Percentiles rank a stretch among this genome's conserved stretches.
Conservation (phyloP, 2,888 invertebrate species). For the Pandemis cinnamomeana region DNA sequence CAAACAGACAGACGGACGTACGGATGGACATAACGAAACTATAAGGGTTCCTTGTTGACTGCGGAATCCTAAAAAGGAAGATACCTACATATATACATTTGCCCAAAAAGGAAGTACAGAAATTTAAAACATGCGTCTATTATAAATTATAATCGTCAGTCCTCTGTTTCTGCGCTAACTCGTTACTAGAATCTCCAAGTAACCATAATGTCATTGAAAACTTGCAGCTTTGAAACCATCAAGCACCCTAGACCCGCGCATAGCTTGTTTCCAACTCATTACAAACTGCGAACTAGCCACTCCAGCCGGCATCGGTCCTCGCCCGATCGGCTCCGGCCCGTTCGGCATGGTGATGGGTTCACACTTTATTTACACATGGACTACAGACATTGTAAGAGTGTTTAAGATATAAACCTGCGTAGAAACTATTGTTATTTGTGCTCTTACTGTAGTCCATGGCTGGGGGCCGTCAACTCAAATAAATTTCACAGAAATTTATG, state of each 20-base stretch:
- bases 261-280: constrained; percentile 37
- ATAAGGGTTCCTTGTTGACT: no score
- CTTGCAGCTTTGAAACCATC: constrained; percentile 44
- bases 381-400: background rate
- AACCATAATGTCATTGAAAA: constrained; percentile 52
- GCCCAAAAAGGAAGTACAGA: no score
- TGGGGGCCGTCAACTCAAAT: no score
- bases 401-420: no score
- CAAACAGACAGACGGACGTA: no score
- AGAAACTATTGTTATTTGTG: no score
- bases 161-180: background rate
- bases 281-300: constrained; percentile 40
- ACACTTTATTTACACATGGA: background rate
- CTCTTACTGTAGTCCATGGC: no score
- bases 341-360: constrained; percentile 6
- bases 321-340: constrained; percentile 3
- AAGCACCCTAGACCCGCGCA: constrained; percentile 25
- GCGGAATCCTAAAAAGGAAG: no score
- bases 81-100: no score
- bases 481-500: no score
- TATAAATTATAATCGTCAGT: background rate
- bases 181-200: constrained; percentile 51
- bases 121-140: no score
- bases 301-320: constrained; percentile 3
- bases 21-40: no score